Conservation (phyloP, 2,113 vertebrate species). For the Poecile atricapillus region DNA sequence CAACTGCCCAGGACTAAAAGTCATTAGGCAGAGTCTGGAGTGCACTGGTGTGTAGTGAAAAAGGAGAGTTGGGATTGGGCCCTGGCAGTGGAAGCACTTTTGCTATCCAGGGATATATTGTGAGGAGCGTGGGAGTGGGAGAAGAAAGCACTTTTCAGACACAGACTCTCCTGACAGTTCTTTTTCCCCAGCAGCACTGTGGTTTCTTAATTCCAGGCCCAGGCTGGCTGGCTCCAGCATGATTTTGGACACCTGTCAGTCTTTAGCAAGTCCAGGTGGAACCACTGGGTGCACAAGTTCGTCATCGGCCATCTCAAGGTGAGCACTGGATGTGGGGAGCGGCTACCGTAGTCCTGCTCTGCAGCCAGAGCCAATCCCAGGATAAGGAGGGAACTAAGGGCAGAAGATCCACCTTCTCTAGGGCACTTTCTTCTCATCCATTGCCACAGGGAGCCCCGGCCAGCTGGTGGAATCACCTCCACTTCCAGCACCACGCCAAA, state of each 20-base stretch:
- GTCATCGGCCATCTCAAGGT: constrained; percentile 85
- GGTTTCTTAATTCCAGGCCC: constrained; percentile 57
- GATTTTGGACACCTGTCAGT: constrained; percentile 84
- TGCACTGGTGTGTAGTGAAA: not conserved
- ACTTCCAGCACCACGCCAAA: constrained; percentile 84
- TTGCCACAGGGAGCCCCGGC: constrained; percentile 77
- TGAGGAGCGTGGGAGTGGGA: not conserved
- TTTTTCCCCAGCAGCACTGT: not conserved
- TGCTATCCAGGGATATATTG: not conserved
- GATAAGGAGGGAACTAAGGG: not conserved
- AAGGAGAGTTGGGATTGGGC: not conserved
- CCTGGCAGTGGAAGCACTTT: not conserved
- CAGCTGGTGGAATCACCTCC: constrained; percentile 85
- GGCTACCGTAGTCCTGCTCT: not conserved
- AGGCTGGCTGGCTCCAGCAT: constrained; percentile 84
- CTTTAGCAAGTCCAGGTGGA: constrained; percentile 76
- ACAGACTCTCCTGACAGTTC: not conserved
- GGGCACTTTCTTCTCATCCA: not conserved
- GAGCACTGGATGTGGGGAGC: not conserved
- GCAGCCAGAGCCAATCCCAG: not conserved
- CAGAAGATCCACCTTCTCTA: not conserved
- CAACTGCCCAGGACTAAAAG: not conserved
- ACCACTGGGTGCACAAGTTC: constrained; percentile 81
- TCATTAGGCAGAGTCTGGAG: not conserved
- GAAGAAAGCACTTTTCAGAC: not conserved